Conservation (phyloP, 2,797 vertebrate species). For the Ambastaia sidthimunki region DNA sequence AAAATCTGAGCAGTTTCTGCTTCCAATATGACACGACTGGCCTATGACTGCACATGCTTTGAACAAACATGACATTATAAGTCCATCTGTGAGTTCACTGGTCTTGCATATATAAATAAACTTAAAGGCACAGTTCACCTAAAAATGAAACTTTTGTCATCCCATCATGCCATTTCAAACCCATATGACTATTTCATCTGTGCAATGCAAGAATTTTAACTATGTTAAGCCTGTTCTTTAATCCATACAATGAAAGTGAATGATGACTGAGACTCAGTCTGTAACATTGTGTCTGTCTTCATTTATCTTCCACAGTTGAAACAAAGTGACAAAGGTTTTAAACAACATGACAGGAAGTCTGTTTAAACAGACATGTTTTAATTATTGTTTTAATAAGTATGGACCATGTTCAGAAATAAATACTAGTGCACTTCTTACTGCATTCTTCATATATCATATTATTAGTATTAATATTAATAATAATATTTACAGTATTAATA, state of each 20-base stretch:
- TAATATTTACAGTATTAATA: too few species aligned
- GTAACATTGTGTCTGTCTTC: too few species aligned
- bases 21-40: neutral
- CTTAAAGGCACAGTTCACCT: neutral
- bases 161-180: neutral
- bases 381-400: too few species aligned
- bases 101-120: neutral
- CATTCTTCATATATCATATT: too few species aligned
- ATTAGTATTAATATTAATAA: too few species aligned
- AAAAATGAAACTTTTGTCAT: too few species aligned
- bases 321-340: too few species aligned
- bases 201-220: neutral
- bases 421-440: too few species aligned
- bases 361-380: too few species aligned
- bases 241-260: neutral
- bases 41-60: neutral
- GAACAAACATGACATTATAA: slow-evolving; percentile 24
- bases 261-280: neutral
- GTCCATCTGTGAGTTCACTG: slow-evolving; percentile 12
- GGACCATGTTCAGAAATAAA: too few species aligned
- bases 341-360: too few species aligned
- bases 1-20: neutral
- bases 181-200: neutral
- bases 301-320: neutral
- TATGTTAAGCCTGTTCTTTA: neutral